These are phyloP conservation scores for Aethes cnicana DNA, from an alignment of 2,888 invertebrate genomes.

Conservation along the genomic window DNA sequence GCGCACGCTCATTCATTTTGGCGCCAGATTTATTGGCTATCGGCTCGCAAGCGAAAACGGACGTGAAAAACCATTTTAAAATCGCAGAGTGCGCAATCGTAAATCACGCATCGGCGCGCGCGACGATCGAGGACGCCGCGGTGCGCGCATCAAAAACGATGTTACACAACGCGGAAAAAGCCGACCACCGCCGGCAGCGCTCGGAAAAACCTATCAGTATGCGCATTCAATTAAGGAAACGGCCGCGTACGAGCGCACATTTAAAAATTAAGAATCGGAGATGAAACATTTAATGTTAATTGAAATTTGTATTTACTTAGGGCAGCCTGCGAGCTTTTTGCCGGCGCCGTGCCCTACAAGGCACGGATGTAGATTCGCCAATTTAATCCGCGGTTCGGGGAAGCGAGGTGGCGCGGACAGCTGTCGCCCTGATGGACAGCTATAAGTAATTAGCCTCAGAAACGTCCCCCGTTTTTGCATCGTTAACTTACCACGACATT, in stretches of 20 bases:
- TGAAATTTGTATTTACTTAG: conserved; percentile 80
- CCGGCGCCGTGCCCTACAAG: conserved; percentile 69
- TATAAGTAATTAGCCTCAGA: conserved; percentile 53
- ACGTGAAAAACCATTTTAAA: conserved; percentile 68
- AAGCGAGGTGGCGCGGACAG: conserved; percentile 53
- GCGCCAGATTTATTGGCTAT: conserved; percentile 76
- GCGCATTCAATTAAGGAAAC: conserved; percentile 73
- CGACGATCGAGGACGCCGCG: conserved; percentile 42
- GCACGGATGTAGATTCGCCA: conserved; percentile 70
- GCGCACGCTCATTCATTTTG: conserved; percentile 72
- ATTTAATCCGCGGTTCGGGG: conserved; percentile 67
- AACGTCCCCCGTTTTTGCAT: conserved; percentile 48
- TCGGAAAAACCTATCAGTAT: conserved; percentile 75
- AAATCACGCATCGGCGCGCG: conserved; percentile 61
- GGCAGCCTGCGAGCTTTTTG: conserved; percentile 58
- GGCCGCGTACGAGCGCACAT: conserved; percentile 53
- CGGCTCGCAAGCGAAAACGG: conserved; percentile 63
- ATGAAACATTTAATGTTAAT: conserved; percentile 75
- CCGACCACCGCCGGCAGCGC: conserved; percentile 65
- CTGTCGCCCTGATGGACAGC: conserved; percentile 53
- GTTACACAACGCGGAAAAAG: conserved; percentile 72
- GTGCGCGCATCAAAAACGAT: conserved; percentile 63
- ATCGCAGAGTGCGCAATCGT: conserved; percentile 66
- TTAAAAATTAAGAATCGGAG: conserved; percentile 68
- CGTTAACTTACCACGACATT: conserved; percentile 21